phyloP scores from a whole-genome alignment of 2,113 vertebrate species.

The Glareola pratincola region DNA sequence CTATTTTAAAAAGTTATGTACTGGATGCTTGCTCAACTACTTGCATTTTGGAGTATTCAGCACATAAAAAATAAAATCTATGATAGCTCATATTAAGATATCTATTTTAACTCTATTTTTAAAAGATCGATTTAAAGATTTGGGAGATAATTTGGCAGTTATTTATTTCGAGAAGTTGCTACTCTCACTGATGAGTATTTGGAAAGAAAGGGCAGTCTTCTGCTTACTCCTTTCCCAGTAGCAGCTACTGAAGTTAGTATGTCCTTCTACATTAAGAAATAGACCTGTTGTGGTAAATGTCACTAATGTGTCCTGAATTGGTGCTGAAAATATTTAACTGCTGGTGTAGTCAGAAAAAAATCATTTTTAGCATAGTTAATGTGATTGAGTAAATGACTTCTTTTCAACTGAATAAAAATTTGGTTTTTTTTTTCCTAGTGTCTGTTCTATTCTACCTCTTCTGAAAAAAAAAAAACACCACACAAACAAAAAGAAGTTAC shows the following conservation, averaged over 20 bases:
- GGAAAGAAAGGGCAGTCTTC: slow-evolving; percentile 38
- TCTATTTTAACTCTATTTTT: slow-evolving; percentile 69
- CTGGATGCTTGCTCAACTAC: slow-evolving; percentile 50
- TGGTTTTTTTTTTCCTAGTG: slow-evolving; percentile 34
- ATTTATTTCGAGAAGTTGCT: slow-evolving; percentile 63
- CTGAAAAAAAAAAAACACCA: not conserved
- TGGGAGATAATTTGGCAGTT: slow-evolving; percentile 61
- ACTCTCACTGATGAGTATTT: not conserved
- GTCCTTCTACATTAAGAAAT: slow-evolving; percentile 63
- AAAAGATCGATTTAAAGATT: slow-evolving; percentile 48
- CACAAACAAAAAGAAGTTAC: not conserved
- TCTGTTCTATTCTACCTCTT: slow-evolving; percentile 55
- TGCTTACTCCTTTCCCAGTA: slow-evolving; percentile 55
- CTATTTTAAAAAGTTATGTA: slow-evolving; percentile 49
- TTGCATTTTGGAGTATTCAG: slow-evolving; percentile 49
- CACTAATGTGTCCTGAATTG: slow-evolving; percentile 69
- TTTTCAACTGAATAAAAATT: slow-evolving; percentile 66
- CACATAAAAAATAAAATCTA: slow-evolving; percentile 52
- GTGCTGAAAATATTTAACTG: slow-evolving; percentile 71
- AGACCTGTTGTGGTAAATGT: slow-evolving; percentile 67
- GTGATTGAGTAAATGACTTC: slow-evolving; percentile 67
- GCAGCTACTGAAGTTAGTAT: slow-evolving; percentile 55
- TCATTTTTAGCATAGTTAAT: slow-evolving; percentile 65
- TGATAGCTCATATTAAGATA: slow-evolving; percentile 65
- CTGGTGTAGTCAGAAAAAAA: slow-evolving; percentile 63